These are phyloP conservation scores for Drosophila auraria DNA, from an alignment of 1,140 invertebrate species.

Conservation along the genomic window DNA sequence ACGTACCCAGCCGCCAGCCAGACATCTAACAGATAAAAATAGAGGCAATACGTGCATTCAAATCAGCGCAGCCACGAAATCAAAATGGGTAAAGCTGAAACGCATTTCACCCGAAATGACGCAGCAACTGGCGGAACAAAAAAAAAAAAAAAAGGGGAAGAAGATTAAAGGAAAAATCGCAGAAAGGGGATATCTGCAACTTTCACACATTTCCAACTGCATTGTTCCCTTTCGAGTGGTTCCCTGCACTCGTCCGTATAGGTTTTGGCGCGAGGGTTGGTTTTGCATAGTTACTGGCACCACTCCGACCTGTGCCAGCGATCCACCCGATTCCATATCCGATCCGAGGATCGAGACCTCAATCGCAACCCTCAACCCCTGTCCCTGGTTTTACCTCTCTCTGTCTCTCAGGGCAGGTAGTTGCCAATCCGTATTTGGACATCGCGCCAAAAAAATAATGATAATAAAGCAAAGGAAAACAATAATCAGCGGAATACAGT, in stretches of 20 bases:
- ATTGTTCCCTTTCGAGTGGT: conserved; percentile 27
- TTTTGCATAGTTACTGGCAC: conserved; percentile 49
- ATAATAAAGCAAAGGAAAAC: conserved; percentile 16
- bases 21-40: conserved; percentile 30
- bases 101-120: conserved; percentile 52
- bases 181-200: conserved; percentile 26
- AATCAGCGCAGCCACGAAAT: conserved; percentile 23
- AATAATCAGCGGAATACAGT: conserved; percentile 17
- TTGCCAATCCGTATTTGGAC: conserved; percentile 41
- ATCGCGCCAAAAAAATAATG: conserved; percentile 43
- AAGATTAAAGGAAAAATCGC: conserved; percentile 9
- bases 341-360: conserved; percentile 1
- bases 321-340: conserved; percentile 24
- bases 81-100: conserved; percentile 26
- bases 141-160: background rate
- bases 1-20: conserved; percentile 39
- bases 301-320: conserved; percentile 53
- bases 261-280: conserved; percentile 75
- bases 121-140: conserved; percentile 23
- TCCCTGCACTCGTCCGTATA: background rate
- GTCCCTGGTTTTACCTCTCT: conserved; percentile 15
- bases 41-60: conserved; percentile 16
- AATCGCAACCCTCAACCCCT: conserved; percentile 52
- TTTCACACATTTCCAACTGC: conserved; percentile 57
- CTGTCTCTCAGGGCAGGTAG: conserved; percentile 36